Evolutionary conservation across 2,888 invertebrate genomes (phyloP).

Genomic region (Hirtodrosophila confusa): DNA sequence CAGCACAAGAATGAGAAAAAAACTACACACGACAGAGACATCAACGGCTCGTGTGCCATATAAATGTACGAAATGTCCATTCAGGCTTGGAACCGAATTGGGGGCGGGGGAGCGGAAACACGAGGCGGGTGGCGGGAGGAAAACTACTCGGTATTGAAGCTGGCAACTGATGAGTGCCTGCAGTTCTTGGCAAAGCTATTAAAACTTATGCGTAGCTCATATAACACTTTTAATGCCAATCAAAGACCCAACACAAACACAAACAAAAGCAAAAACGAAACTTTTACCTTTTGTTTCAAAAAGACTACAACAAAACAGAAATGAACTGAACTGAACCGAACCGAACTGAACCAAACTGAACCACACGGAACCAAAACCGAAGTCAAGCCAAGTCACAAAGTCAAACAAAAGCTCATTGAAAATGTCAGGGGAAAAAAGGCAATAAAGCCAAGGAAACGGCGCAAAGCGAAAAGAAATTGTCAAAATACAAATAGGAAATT

Average conservation of each 20-base stretch:
- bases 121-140: background rate
- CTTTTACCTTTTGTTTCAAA: slow-evolving; percentile 66
- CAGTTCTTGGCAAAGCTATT: slow-evolving; percentile 58
- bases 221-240: slow-evolving; percentile 70
- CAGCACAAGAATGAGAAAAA: slow-evolving; percentile 14
- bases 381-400: slow-evolving; percentile 57
- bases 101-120: background rate
- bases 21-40: slow-evolving; percentile 51
- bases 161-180: slow-evolving; percentile 33
- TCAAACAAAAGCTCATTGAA: slow-evolving; percentile 67
- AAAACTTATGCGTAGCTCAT: slow-evolving; percentile 65
- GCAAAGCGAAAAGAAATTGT: slow-evolving; percentile 66
- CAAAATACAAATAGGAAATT: slow-evolving; percentile 70
- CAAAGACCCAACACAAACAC: slow-evolving; percentile 52
- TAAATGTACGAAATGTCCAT: slow-evolving; percentile 48
- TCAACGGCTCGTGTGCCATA: slow-evolving; percentile 44
- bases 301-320: slow-evolving; percentile 19
- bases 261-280: slow-evolving; percentile 42
- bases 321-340: slow-evolving; percentile 22
- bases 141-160: slow-evolving; percentile 1
- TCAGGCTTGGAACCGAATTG: slow-evolving; percentile 13
- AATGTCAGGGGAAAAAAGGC: slow-evolving; percentile 46
- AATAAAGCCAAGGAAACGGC: slow-evolving; percentile 63
- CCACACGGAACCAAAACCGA: slow-evolving; percentile 3
- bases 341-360: slow-evolving; percentile 5